Conservation (phyloP, 2,113 vertebrate genomes). For the Panthera leo region DNA sequence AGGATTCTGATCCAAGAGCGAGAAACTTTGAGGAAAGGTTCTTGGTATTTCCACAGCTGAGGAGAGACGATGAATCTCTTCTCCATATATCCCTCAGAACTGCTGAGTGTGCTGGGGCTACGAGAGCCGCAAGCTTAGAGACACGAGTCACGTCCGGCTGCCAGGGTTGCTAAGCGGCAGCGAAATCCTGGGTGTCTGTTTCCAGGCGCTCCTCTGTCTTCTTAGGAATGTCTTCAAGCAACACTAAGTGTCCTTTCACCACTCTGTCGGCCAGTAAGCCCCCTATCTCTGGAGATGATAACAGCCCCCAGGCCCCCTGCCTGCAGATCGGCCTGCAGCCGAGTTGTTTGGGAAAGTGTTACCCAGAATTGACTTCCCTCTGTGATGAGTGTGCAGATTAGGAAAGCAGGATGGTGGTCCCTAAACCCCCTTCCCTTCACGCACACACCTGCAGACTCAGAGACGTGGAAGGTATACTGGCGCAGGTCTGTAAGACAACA, state of each 20-base stretch:
- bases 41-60: not conserved
- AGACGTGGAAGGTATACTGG: not conserved
- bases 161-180: conserved; percentile 61
- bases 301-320: not conserved
- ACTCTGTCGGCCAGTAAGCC: conserved; percentile 68
- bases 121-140: not conserved
- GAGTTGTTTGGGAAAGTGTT: not conserved
- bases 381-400: not conserved
- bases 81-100: not conserved
- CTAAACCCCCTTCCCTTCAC: too few relatives aligned
- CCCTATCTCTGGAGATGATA: conserved; percentile 62
- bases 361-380: not conserved
- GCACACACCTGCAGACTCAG: not conserved
- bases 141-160: not conserved
- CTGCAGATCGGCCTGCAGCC: not conserved
- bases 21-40: not conserved
- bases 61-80: not conserved
- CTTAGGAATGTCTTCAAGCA: conserved; percentile 64
- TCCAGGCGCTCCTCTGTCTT: conserved; percentile 36
- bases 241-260: conserved; percentile 79
- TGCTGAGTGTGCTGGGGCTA: not conserved
- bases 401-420: not conserved
- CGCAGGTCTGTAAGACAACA: not conserved
- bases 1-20: not conserved
- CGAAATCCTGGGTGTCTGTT: conserved; percentile 28